phyloP scores from a whole-genome alignment of 1,140 invertebrate genomes.

The Papilio helenus region DNA sequence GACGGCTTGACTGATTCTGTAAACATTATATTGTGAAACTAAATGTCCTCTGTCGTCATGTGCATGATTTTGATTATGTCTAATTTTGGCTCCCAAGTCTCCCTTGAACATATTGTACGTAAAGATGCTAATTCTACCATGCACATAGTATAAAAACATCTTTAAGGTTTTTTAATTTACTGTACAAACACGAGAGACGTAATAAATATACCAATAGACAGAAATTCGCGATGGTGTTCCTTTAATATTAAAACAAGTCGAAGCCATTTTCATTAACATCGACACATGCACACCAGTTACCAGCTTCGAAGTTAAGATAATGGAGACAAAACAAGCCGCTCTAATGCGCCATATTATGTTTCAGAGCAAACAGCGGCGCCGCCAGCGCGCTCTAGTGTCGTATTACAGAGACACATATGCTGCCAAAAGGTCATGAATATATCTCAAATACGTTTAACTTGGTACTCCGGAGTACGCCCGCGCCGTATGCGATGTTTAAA shows the following conservation, averaged over 20 bases:
- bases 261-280: not conserved
- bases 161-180: not conserved
- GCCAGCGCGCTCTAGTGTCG: constrained; percentile 61
- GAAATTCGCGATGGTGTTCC: not conserved
- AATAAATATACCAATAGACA: not conserved
- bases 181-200: not conserved
- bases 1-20: not conserved
- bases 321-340: constrained; percentile 73
- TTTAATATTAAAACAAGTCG: constrained; percentile 5
- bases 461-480: not conserved
- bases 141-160: not conserved
- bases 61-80: not conserved
- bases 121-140: not conserved
- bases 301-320: constrained; percentile 75
- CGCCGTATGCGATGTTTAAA: constrained; percentile 23
- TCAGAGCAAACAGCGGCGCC: constrained; percentile 64
- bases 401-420: constrained; percentile 66
- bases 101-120: not conserved
- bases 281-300: constrained; percentile 63
- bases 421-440: constrained; percentile 73
- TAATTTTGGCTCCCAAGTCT: not conserved
- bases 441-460: constrained; percentile 42
- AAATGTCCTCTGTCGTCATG: not conserved
- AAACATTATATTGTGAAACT: too few species aligned
- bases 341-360: constrained; percentile 76